Percentiles rank a stretch among this genome's conserved stretches.
Evolutionary conservation across 2,888 invertebrate species (phyloP).

Genomic region (Allygus modestus): DNA sequence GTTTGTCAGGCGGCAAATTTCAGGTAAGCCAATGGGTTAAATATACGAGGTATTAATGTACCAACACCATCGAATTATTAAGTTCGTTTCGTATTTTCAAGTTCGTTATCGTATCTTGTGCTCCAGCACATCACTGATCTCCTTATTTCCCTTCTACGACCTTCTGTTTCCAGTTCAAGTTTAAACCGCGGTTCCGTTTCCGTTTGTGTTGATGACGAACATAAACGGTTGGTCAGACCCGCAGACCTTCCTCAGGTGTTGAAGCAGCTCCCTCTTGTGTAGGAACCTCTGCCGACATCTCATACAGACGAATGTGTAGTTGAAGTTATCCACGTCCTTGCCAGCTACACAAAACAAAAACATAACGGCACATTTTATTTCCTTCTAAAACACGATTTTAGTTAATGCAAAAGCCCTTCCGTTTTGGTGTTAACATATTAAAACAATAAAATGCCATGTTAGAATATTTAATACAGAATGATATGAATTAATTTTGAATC

Average conservation of each 20-base stretch:
- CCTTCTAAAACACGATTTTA: too few relatives aligned
- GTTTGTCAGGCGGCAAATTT: too few relatives aligned
- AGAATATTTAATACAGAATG: too few relatives aligned
- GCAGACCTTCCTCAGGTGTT: constrained; percentile 73
- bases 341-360: constrained; percentile 30
- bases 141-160: background rate
- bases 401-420: too few relatives aligned
- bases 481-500: too few relatives aligned
- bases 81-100: background rate
- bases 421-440: too few relatives aligned
- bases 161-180: background rate
- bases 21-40: too few relatives aligned
- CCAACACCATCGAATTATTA: constrained; percentile 3
- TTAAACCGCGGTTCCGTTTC: constrained; percentile 18
- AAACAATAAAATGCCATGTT: too few relatives aligned
- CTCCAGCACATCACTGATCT: too few relatives aligned
- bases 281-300: constrained; percentile 73
- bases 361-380: background rate
- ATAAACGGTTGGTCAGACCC: constrained; percentile 71
- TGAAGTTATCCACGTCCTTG: constrained; percentile 27
- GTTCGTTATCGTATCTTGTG: background rate
- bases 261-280: constrained; percentile 72
- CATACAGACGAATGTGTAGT: constrained; percentile 68
- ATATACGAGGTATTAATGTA: constrained; percentile 28
- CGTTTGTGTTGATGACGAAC: constrained; percentile 15